Evolutionary conservation across 2,113 vertebrate species (phyloP), one percentile per base, ranked within the genome.

Genomic region (Carassius auratus): DNA sequence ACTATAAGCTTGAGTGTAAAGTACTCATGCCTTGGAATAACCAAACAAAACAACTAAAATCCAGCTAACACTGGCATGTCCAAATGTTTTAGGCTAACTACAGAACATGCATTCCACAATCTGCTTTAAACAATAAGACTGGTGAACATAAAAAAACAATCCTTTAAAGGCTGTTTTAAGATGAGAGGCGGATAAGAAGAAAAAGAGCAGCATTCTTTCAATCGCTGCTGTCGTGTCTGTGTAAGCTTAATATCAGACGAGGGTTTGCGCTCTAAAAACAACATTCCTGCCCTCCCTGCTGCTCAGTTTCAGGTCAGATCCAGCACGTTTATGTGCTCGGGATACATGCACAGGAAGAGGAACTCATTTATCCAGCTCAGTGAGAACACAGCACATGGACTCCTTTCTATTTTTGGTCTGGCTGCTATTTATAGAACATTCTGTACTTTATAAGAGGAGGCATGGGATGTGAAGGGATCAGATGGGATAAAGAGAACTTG

Each of bases 151-250:
- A 81, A 85, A 38, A 33, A 30, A 26, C 61, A 85, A 80, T 83
- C 85, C 85, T 83, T 85, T 87, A 74, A 87, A 85, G 85, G 78
- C 77, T 78, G 61, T 75, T 33, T 52, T 23, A 55, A 75, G 81
- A 73, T 9, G 48, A 57, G 23, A 4, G 64, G 4, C 3, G 30
- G 66, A 57, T 71, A 64, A 84, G 68, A 69, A 57, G 45, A 48
- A 48, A 48, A 48, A 48, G 45, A 48, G 45, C 10, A n/a, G 33
- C 88, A 82, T 89, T 89, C 85, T 84, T 71, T 13, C 15, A 57
- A 85, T 84, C 45, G 77, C 83, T 57, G 64, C 85, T 61, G 83
- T 52, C 74, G 4, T 23, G 76, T 85, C 62, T 82, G n/a, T 15
- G 52, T 78, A 84, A 30, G 78, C 79, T 36, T 42, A 30, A 26